phyloP scores from a whole-genome alignment of 2,888 invertebrate genomes.

The Parnassius orleans region DNA sequence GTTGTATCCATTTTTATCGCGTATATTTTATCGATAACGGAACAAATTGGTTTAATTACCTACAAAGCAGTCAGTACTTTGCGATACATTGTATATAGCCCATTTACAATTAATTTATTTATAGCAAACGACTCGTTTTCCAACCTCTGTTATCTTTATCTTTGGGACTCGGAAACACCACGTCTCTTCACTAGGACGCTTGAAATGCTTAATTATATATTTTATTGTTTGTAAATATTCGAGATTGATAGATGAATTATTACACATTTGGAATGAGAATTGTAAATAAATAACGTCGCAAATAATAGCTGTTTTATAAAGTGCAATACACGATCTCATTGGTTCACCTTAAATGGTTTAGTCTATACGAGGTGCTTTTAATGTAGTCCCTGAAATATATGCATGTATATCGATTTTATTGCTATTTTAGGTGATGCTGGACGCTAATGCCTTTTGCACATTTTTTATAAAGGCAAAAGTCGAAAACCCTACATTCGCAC shows the following conservation, averaged over 20 bases:
- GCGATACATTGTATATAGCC: conserved; percentile 27
- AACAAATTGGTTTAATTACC: not conserved
- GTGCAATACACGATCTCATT: conserved; percentile 29
- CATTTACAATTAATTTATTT: conserved; percentile 25
- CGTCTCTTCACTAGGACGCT: not conserved
- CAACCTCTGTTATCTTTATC: conserved; percentile 24
- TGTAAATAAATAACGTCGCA: conserved; percentile 5
- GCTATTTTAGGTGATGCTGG: not conserved
- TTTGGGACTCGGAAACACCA: conserved; percentile 10
- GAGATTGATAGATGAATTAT: conserved; percentile 16
- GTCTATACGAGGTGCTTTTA: conserved; percentile 5
- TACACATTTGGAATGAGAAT: not conserved
- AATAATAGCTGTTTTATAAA: conserved; percentile 7
- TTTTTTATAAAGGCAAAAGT: no score
- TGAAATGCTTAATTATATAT: conserved; percentile 1
- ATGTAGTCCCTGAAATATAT: not conserved
- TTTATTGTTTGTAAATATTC: conserved; percentile 23
- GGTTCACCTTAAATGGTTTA: conserved; percentile 1
- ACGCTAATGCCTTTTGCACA: not conserved
- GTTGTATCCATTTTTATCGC: not conserved
- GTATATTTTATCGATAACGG: not conserved
- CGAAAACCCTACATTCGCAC: no score
- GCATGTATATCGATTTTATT: no score
- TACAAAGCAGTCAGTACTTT: conserved; percentile 6
- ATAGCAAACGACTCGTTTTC: not conserved